These are phyloP conservation scores for Manis pentadactyla DNA, from an alignment of 2,797 vertebrate species.

Conservation along the genomic window DNA sequence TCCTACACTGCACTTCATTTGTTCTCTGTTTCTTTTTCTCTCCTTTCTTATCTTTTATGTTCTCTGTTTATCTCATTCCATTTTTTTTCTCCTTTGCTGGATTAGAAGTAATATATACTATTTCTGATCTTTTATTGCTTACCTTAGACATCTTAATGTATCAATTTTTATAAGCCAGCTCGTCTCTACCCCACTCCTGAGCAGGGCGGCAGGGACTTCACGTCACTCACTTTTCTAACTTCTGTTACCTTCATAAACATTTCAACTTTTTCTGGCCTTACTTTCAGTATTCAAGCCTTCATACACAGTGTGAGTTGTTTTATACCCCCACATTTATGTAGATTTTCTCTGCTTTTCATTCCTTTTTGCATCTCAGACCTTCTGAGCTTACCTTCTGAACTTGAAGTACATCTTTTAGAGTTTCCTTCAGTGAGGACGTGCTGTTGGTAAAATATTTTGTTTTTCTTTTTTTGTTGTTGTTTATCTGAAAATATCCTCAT, in stretches of 20 bases:
- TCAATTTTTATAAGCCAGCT: neutral
- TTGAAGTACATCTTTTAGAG: neutral
- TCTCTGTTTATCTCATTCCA: neutral
- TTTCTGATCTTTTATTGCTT: neutral
- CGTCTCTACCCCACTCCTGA: neutral
- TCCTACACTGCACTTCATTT: neutral
- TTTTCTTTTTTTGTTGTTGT: neutral
- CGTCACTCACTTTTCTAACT: neutral
- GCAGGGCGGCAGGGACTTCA: neutral
- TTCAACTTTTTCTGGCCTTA: neutral
- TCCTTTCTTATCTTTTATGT: neutral
- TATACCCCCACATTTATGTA: neutral
- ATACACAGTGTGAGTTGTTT: neutral
- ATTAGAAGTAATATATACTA: neutral
- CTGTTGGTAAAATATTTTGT: neutral
- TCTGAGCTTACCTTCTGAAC: neutral
- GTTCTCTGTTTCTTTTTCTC: neutral
- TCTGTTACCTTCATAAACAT: neutral
- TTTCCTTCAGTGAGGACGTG: neutral
- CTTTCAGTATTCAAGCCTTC: neutral
- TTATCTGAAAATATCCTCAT: slow-evolving; percentile 1
- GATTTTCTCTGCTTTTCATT: neutral
- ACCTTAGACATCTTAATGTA: neutral
- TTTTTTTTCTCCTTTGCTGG: neutral
- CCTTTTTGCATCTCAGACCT: neutral